Base-by-base conservation (phyloP, 2,113 vertebrate species). In the Mastomys coucha region DNA sequence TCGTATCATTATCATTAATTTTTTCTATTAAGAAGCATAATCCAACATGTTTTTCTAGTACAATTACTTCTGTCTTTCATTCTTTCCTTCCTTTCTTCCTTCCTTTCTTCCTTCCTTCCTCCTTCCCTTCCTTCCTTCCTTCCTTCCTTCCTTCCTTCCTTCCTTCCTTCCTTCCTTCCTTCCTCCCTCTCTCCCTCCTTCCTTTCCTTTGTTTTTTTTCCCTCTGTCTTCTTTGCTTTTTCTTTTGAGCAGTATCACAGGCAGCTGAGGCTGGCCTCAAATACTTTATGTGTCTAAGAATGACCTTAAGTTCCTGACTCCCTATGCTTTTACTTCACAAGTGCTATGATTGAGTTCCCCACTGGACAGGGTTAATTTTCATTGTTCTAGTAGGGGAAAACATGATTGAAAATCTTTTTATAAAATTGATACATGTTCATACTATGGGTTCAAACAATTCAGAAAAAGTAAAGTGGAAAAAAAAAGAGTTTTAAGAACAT, bases 131-230 rank as follows among this genome's bases (percentile, higher is more conserved):
- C 0, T 2, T 19, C 4, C 5, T 56, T 6, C 3, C 17, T n/a
- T 2, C 36, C 10, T 2, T 13, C 12, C 12, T 12, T 53, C 11
- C 53, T 53, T 13, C 11, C 53, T 53, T 13, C 11, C 11, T 53
- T 53, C 11, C 53, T 53, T 39, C 70, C 10, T 1, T 3, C 22
- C 11, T 19, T 36, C 12, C 20, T 9, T 24, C 22, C 10, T 2
- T 7, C 28, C 10, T 5, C 2, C 5, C 11, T 36, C 11, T 1
- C 12, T 13, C 4, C 2, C 36, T 17, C 7, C 17, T 53, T 2
- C 17, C 16, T 80, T 10, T 12, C 11, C 9, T 12, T 11, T 7
- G 8, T 11, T 9, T 7, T 13, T 39, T 7, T 14, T 33, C 17
- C 2, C 10, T n/a, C 5, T 24, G 6, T 14, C 20, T n/a, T 4